Conservation (phyloP, 2,888 invertebrate genomes). For the Limenitis camilla region DNA sequence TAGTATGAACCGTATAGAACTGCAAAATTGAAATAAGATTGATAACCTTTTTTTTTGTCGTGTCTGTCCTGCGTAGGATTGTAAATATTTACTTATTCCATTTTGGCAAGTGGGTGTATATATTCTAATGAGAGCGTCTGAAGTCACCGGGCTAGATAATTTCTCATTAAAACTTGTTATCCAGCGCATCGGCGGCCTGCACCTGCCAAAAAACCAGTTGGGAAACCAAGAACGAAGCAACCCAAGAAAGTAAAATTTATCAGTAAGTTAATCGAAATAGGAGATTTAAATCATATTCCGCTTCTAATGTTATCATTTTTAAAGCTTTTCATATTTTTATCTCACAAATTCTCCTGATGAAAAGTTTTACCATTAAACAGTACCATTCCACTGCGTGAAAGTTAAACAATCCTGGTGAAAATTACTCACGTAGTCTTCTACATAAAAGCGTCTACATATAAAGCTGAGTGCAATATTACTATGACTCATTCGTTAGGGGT, state of each 20-base stretch:
- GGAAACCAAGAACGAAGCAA: slow-evolving; percentile 87
- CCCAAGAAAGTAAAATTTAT: slow-evolving; percentile 93
- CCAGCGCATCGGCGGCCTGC: slow-evolving; percentile 73
- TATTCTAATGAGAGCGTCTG: slow-evolving; percentile 4
- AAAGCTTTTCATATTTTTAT: slow-evolving; percentile 4
- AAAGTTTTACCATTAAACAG: not conserved
- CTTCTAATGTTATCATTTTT: too few relatives aligned
- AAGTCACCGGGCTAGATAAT: slow-evolving; percentile 6
- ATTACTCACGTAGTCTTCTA: slow-evolving; percentile 15
- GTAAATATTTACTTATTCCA: not conserved
- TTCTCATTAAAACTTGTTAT: slow-evolving; percentile 36
- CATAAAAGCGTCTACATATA: slow-evolving; percentile 8
- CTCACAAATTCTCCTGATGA: slow-evolving; percentile 8
- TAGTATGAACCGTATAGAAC: slow-evolving; percentile 7
- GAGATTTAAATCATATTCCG: not conserved
- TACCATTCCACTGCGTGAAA: slow-evolving; percentile 6
- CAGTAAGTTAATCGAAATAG: slow-evolving; percentile 82
- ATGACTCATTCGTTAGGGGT: slow-evolving; percentile 27
- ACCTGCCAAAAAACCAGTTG: slow-evolving; percentile 86
- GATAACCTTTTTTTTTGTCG: too few relatives aligned
- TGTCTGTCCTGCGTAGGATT: too few relatives aligned
- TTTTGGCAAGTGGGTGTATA: slow-evolving; percentile 16
- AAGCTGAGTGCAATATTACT: slow-evolving; percentile 13
- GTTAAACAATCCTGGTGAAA: slow-evolving; percentile 13
- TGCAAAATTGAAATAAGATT: slow-evolving; percentile 9